Percentiles rank a stretch among this genome's conserved stretches.
These are phyloP conservation scores for Trididemnum clinides DNA, from an alignment of 23 tunicate species.

Conservation along the genomic window DNA sequence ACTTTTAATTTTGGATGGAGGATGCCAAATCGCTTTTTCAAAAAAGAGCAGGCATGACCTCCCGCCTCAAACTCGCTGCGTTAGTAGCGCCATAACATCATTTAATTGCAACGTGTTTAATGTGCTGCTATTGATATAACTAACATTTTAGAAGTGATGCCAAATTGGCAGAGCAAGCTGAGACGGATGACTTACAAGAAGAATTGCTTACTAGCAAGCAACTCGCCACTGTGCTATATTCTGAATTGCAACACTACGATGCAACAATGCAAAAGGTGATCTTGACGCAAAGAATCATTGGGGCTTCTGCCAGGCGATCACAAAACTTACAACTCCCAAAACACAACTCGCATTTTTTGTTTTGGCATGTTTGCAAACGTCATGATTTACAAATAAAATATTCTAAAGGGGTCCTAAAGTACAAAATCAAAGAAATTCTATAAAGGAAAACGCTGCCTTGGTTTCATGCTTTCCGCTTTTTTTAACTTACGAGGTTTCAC, in stretches of 20 bases:
- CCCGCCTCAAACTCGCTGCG: neutral
- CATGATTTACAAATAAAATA: too few relatives aligned
- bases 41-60: neutral
- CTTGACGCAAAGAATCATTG: neutral
- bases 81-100: neutral
- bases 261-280: conserved; percentile 29
- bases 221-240: conserved; percentile 66
- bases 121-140: neutral
- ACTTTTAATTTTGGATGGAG: neutral
- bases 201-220: conserved; percentile 63
- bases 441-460: too few relatives aligned
- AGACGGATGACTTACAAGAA: conserved; percentile 43
- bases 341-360: too few relatives aligned
- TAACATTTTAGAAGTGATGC: neutral
- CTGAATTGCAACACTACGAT: conserved; percentile 74
- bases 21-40: neutral
- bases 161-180: neutral
- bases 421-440: too few relatives aligned
- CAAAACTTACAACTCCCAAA: neutral
- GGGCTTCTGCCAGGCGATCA: neutral
- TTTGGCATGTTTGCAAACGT: too few relatives aligned
- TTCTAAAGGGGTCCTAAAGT: too few relatives aligned
- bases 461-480: too few relatives aligned
- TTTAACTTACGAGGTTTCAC: too few relatives aligned
- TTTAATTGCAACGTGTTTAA: neutral